A percentile compares a stretch with the other conserved stretches of the same genome.
Conservation (phyloP, 2,888 invertebrate species). For the Ennomos quercinarius region DNA sequence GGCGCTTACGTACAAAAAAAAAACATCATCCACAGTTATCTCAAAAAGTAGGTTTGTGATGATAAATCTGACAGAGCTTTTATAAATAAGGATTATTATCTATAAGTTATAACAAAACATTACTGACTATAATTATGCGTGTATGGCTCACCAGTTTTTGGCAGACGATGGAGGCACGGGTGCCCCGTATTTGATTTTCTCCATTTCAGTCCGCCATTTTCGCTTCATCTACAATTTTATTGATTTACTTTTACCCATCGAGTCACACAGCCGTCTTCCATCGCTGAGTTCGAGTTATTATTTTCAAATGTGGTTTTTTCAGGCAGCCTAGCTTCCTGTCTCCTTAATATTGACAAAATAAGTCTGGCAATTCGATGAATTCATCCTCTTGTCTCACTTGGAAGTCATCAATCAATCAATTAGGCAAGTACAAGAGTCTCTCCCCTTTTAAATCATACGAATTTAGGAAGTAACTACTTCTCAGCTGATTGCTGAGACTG, state of each 20-base stretch:
- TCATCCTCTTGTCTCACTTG: too few species aligned
- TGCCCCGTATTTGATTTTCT: constrained; percentile 11
- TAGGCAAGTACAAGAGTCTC: too few species aligned
- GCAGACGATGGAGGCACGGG: constrained; percentile 6
- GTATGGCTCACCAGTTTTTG: constrained; percentile 3
- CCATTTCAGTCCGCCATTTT: constrained; percentile 24
- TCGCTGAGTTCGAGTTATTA: not conserved
- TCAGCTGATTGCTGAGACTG: too few species aligned
- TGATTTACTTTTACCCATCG: constrained; percentile 18
- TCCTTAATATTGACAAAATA: too few species aligned
- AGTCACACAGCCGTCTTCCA: constrained; percentile 1
- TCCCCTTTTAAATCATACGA: too few species aligned
- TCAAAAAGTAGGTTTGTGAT: constrained; percentile 23
- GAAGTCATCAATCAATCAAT: too few species aligned
- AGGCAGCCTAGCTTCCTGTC: too few species aligned
- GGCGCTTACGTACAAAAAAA: constrained; percentile 33
- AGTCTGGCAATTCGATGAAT: too few species aligned
- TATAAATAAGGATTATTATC: constrained; percentile 14
- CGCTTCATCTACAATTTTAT: constrained; percentile 27
- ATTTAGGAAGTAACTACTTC: too few species aligned
- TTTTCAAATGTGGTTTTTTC: too few species aligned
- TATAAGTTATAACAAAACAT: too few species aligned
- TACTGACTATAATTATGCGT: too few species aligned
- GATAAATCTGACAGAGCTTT: constrained; percentile 12
- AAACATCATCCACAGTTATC: constrained; percentile 13